phyloP scores from a whole-genome alignment of 2,888 invertebrate species.

The Troides oblongomaculatus region DNA sequence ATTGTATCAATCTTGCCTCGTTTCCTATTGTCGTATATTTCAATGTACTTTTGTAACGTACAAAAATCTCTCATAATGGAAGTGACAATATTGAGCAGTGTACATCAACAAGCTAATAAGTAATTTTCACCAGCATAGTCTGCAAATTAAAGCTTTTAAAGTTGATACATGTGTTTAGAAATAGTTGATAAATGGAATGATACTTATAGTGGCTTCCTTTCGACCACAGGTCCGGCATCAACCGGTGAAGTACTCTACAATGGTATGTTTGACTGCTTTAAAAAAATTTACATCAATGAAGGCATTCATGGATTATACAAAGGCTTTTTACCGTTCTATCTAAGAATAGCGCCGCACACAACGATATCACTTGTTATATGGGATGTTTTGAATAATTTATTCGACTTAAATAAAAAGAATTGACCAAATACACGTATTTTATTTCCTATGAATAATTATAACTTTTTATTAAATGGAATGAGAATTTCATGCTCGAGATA shows the following conservation, averaged over 20 bases:
- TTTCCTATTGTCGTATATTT: no score
- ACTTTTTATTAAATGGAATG: background rate
- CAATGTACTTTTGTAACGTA: no score
- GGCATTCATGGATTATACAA: conserved; percentile 89
- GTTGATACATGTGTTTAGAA: no score
- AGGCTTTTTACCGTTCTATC: conserved; percentile 86
- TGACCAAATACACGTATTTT: background rate
- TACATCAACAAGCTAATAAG: no score
- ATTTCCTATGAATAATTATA: background rate
- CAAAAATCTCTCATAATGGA: no score
- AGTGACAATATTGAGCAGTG: no score
- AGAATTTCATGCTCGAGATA: conserved; percentile 23
- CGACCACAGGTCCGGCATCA: conserved; percentile 78
- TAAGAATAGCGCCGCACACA: conserved; percentile 89
- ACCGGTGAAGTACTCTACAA: conserved; percentile 84
- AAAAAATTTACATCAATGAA: conserved; percentile 87
- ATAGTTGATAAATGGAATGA: background rate
- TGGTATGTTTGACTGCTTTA: conserved; percentile 87
- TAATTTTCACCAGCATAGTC: no score
- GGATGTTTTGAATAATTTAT: conserved; percentile 77
- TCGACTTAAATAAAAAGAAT: conserved; percentile 50
- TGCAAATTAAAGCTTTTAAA: no score
- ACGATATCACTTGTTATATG: conserved; percentile 88
- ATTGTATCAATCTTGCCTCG: no score
- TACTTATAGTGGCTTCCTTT: background rate